A percentile compares a stretch with the other conserved stretches of the same genome.
These are phyloP conservation scores for Pseudoatta argentina DNA, from an alignment of 1,140 invertebrate species.

Conservation along the genomic window DNA sequence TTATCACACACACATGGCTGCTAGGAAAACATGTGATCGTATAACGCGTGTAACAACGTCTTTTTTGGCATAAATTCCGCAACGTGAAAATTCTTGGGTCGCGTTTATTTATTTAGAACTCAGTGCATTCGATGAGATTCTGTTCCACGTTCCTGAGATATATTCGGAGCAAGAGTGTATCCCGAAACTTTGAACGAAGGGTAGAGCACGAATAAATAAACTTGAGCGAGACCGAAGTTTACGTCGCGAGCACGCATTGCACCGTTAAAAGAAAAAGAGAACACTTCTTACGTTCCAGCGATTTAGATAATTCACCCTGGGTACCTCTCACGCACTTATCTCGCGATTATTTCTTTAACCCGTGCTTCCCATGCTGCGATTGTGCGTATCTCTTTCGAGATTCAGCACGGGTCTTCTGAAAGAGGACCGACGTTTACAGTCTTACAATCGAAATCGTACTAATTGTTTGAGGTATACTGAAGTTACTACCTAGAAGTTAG, in stretches of 20 bases:
- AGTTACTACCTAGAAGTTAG: too few relatives aligned
- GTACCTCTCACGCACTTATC: background rate
- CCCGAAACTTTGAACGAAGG: background rate
- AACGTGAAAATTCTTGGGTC: background rate
- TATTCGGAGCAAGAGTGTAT: background rate
- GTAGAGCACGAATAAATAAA: background rate
- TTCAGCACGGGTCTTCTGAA: too few relatives aligned
- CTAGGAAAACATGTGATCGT: too few relatives aligned
- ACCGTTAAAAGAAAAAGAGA: background rate
- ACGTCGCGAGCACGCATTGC: background rate
- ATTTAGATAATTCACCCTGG: background rate
- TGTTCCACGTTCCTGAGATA: background rate
- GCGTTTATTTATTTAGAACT: background rate
- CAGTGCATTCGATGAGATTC: background rate
- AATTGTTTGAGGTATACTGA: too few relatives aligned
- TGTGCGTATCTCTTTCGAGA: too few relatives aligned
- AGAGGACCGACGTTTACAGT: too few relatives aligned
- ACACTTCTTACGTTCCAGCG: background rate
- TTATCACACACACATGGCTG: too few relatives aligned
- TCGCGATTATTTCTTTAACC: too few relatives aligned
- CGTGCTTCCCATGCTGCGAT: background rate
- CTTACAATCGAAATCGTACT: too few relatives aligned
- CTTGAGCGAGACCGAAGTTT: background rate
- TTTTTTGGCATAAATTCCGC: background rate
- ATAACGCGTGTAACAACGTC: background rate